Base-by-base conservation (phyloP, 2,113 vertebrate genomes). In the Camelus dromedarius region DNA sequence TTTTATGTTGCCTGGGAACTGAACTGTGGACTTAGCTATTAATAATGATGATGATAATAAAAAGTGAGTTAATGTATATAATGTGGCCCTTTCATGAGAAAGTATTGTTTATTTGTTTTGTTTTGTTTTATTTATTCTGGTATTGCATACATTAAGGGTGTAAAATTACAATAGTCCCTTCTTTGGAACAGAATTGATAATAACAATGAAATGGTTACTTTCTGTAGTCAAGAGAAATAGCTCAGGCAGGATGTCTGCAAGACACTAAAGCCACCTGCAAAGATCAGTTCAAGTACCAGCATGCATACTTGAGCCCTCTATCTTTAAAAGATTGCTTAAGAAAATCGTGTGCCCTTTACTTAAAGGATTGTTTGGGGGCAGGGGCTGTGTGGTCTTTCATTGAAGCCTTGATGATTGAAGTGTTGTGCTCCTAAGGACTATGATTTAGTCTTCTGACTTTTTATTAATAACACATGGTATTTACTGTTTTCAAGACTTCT, bases 1-100 rank as follows among this genome's bases (percentile, higher is more conserved):
- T 54, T 92, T 81, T 56, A 32, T 18, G 38, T 93, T 95, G 19
- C 60, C 77, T 96, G 91, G 82, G 69, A 75, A 95, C 56, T 50
- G 30, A 94, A 76, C 73, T 70, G 30, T 96, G 79, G 19, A 90
- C 70, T 95, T 93, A 52, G 64, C 30, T 72, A 14, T 92, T 91
- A 58, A 48, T 83, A 38, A 88, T 77, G 15, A 77, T 54, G 48
- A 95, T 77, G 54, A 72, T 81, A 96, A 96, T 97, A 96, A 97
- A 97, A 87, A 80, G 15, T 83, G 35, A 90, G 94, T 92, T 87
- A 20, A 87, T 92, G 0, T 72, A 56, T 94, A 32, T 73, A 66
- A 89, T 52, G 35, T 93, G 70, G 12, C 56, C 76, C 82, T 62
- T 89, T 89, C 46, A 42, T 94, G 38, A 84, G 52, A 77, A 77